phyloP scores from a whole-genome alignment of 2,797 vertebrate species.

The Benthosema pterotum region DNA sequence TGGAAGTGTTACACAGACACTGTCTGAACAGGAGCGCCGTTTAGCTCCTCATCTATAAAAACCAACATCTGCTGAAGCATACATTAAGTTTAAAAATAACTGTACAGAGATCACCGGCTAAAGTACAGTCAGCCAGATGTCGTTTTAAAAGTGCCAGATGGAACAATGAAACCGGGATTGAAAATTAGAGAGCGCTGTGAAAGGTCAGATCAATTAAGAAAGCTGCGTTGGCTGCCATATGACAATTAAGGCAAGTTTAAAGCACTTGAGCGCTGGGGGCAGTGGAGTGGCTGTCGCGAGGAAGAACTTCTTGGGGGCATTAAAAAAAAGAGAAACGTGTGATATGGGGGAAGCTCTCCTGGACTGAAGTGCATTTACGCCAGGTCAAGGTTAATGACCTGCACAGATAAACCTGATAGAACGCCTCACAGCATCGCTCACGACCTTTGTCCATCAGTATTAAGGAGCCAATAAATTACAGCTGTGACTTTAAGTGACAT shows the following conservation, averaged over 20 bases:
- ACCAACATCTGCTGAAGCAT: constrained; percentile 99
- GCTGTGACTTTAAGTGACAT: constrained; percentile 82
- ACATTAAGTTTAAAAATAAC: constrained; percentile 99
- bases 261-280: constrained; percentile 84
- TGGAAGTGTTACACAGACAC: constrained; percentile 86
- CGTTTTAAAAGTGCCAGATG: constrained; percentile 99
- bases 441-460: constrained; percentile 81
- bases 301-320: constrained; percentile 78
- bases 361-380: constrained; percentile 75
- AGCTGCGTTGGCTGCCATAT: constrained; percentile 95
- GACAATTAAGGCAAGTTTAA: constrained; percentile 97
- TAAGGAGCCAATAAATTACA: constrained; percentile 83
- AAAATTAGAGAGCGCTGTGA: constrained; percentile 98
- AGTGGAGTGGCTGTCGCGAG: constrained; percentile 65
- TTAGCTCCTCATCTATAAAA: constrained; percentile 96
- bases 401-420: constrained; percentile 80
- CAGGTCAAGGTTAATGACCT: constrained; percentile 86
- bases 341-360: constrained; percentile 58
- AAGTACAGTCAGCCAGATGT: constrained; percentile 99
- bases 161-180: constrained; percentile 99
- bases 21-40: constrained; percentile 83
- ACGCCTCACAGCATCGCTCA: constrained; percentile 72
- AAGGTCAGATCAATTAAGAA: constrained; percentile 99
- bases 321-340: constrained; percentile 45
- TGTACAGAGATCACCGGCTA: constrained; percentile 98